A percentile compares a stretch with the other conserved stretches of the same genome.
Conservation (phyloP, 2,797 vertebrate genomes). For the Eulemur mongoz region DNA sequence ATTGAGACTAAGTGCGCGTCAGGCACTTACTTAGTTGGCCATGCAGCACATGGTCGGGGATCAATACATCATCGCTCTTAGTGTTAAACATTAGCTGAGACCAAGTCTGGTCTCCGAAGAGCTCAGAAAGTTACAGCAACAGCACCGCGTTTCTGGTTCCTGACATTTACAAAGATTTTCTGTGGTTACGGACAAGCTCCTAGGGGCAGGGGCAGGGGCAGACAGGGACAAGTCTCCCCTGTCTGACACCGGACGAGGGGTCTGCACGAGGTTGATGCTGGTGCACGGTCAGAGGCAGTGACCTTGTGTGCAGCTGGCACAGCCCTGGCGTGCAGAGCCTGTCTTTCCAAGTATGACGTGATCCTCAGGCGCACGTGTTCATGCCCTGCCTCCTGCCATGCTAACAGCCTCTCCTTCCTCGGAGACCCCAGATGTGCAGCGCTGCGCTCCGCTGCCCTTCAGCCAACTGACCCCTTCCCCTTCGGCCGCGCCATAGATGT, state of each 20-base stretch:
- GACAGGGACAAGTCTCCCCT: neutral
- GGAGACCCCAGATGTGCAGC: neutral
- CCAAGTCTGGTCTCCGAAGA: neutral
- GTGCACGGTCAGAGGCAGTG: neutral
- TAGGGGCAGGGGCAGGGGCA: neutral
- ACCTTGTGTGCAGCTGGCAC: neutral
- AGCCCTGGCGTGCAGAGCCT: neutral
- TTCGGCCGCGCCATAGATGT: neutral
- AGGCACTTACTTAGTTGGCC: neutral
- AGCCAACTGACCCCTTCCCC: neutral
- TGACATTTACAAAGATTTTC: slow-evolving; percentile 14
- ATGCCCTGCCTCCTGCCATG: neutral
- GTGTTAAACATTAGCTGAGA: neutral
- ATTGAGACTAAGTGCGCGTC: neutral
- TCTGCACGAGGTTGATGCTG: neutral
- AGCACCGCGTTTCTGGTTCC: neutral
- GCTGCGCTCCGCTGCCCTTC: rapidly evolving
- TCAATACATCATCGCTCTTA: neutral
- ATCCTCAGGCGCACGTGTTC: neutral
- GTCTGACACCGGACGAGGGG: neutral
- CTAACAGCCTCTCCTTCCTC: neutral
- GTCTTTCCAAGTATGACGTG: neutral
- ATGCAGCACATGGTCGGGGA: neutral
- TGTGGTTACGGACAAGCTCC: neutral
- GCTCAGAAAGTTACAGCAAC: neutral